phyloP scores from a whole-genome alignment of 1,140 invertebrate genomes.

The Venturia canescens region DNA sequence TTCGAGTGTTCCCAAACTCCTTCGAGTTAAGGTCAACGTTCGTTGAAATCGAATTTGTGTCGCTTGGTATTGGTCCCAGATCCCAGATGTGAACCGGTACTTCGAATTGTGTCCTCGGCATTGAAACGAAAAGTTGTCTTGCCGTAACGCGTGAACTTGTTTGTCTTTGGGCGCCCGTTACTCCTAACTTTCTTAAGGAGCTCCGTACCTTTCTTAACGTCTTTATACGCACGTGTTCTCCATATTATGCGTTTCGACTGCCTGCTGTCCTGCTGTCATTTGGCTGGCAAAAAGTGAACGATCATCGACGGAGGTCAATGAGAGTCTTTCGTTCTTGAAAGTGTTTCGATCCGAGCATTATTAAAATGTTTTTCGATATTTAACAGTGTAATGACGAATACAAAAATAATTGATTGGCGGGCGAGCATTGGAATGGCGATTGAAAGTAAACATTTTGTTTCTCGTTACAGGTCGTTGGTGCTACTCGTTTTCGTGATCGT shows the following conservation, averaged over 20 bases:
- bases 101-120: slow-evolving; percentile 16
- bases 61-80: background rate
- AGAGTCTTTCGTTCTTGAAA: slow-evolving; percentile 42
- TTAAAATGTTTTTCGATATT: too few species aligned
- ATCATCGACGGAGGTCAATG: slow-evolving; percentile 58
- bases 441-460: too few species aligned
- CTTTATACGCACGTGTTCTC: slow-evolving; percentile 42
- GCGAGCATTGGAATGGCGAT: too few species aligned
- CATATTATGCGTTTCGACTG: slow-evolving; percentile 27
- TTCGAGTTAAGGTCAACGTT: slow-evolving; percentile 7
- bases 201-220: slow-evolving; percentile 14
- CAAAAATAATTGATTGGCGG: too few species aligned
- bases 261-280: background rate
- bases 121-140: slow-evolving; percentile 56
- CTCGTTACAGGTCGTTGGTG: slow-evolving; percentile 75
- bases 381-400: too few species aligned
- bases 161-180: background rate
- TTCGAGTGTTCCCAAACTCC: background rate
- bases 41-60: slow-evolving; percentile 16
- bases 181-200: slow-evolving; percentile 31
- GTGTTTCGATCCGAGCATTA: too few species aligned
- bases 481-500: slow-evolving; percentile 71
- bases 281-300: background rate
- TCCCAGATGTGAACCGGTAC: slow-evolving; percentile 1
- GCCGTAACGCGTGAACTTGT: slow-evolving; percentile 46